Evolutionary conservation across 2,113 vertebrate genomes (phyloP).

Genomic region (Megaleporinus macrocephalus): DNA sequence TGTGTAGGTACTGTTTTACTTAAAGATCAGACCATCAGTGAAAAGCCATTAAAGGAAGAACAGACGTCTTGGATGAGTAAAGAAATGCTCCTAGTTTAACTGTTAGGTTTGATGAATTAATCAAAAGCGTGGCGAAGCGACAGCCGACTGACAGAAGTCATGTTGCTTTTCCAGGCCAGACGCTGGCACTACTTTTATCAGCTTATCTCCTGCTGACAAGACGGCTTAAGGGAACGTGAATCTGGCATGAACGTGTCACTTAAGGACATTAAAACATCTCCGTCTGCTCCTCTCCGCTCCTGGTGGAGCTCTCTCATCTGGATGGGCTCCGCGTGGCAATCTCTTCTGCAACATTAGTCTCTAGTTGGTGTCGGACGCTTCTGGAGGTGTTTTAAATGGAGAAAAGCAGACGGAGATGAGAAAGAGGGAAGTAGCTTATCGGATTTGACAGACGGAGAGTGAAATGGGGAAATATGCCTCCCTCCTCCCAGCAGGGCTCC

Average conservation of each 20-base stretch:
- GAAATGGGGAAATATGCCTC: constrained; percentile 52
- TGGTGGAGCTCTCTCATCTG: constrained; percentile 30
- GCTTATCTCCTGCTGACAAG: constrained; percentile 31
- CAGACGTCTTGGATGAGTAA: neutral
- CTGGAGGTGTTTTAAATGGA: constrained; percentile 52
- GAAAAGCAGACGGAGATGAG: constrained; percentile 31
- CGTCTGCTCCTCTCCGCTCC: constrained; percentile 24
- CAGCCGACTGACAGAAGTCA: constrained; percentile 7
- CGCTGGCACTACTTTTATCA: neutral
- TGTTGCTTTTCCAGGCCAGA: neutral
- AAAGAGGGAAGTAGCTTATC: constrained; percentile 51
- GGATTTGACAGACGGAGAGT: constrained; percentile 47
- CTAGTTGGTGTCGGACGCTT: constrained; percentile 27
- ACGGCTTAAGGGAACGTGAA: constrained; percentile 26
- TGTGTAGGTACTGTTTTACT: neutral
- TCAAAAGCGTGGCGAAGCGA: constrained; percentile 4
- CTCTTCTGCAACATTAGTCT: constrained; percentile 41
- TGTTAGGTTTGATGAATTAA: constrained; percentile 22
- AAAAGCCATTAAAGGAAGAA: neutral
- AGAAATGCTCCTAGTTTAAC: neutral
- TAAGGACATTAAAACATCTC: constrained; percentile 32
- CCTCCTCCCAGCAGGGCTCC: constrained; percentile 37
- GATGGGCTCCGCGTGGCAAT: neutral
- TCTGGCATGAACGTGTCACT: constrained; percentile 29
- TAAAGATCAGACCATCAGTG: neutral